Evolutionary conservation across 2,888 invertebrate species (phyloP), one percentile per base, ranked within the genome.

Genomic region (Hypercompe scribonia): DNA sequence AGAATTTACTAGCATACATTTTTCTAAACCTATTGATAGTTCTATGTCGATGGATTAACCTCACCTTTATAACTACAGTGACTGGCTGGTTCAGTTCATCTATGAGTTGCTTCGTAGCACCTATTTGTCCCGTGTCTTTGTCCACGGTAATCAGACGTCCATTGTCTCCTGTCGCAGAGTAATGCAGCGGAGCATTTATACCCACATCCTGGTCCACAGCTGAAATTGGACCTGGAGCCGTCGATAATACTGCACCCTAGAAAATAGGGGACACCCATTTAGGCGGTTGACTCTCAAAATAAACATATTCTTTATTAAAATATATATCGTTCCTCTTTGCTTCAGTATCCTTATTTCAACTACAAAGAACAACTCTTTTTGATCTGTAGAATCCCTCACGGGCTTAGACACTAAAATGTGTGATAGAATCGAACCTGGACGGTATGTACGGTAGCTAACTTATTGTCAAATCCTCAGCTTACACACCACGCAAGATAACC

Each of bases 191-290:
- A 0, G 98, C 97, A 84, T 97, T 97, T 82, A 98, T 98, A 39
- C 98, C 98, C 61, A 96, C 88, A 87, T 98, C 98, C 90, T 98
- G 98, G 93, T 99, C 99, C 50, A 96, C 94, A 0, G 99, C 98
- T 70, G 96, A 96, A 8, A 99, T 96, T 2, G 97, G 96, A 24
- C 97, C 96, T 0, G 98, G 98, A 18, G 96, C 96, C 39, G 98
- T 96, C 75, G 94, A 94, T 64, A 99, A 90, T 58, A 96, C 92
- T 0, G 97, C 96, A 34, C 97, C 97, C 96, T 97, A 88, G 21
- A 78, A 75, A 34, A 70, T 3, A 10, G 1, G 36, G 11, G 18
- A 34, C 24, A 3, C 24, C 21, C 34, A 24, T 34, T 64, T 33
- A 63, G n/a, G 54, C 11, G n/a, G 50, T 50, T n/a, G 50, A 50